Conservation (phyloP, 2,113 vertebrate genomes). For the Columbina picui region DNA sequence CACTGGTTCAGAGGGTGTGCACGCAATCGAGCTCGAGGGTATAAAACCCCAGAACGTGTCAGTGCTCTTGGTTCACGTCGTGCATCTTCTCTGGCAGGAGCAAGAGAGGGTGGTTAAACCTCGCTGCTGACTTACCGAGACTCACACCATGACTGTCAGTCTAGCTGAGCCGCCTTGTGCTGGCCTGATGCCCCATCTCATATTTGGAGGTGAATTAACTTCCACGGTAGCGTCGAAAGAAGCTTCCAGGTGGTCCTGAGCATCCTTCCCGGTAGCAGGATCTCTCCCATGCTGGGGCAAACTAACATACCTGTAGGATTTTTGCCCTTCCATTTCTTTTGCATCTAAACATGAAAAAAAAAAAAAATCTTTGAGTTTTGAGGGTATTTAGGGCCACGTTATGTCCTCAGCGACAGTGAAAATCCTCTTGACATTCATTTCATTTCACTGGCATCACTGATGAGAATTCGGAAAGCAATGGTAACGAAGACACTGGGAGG, state of each 20-base stretch:
- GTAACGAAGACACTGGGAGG: neutral
- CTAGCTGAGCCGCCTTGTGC: neutral
- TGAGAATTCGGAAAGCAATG: neutral
- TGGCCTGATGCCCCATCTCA: rapidly evolving
- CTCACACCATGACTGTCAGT: rapidly evolving
- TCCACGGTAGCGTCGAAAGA: neutral
- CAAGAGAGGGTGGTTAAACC: neutral
- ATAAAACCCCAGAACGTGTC: neutral
- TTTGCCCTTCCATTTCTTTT: neutral
- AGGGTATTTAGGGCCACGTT: neutral
- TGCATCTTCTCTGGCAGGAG: neutral
- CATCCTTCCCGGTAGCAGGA: neutral
- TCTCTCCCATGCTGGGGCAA: neutral
- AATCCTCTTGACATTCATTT: neutral
- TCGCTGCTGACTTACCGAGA: neutral
- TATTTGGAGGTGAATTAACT: neutral
- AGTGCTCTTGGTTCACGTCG: rapidly evolving
- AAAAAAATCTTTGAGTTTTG: neutral
- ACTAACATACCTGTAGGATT: neutral
- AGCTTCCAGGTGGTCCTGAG: neutral
- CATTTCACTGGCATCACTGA: neutral
- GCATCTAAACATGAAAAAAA: neutral
- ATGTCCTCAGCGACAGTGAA: neutral
- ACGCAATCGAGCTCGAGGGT: rapidly evolving
- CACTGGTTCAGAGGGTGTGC: neutral